Evolutionary conservation across 1,140 invertebrate genomes (phyloP).

Genomic region (Eciton burchellii): DNA sequence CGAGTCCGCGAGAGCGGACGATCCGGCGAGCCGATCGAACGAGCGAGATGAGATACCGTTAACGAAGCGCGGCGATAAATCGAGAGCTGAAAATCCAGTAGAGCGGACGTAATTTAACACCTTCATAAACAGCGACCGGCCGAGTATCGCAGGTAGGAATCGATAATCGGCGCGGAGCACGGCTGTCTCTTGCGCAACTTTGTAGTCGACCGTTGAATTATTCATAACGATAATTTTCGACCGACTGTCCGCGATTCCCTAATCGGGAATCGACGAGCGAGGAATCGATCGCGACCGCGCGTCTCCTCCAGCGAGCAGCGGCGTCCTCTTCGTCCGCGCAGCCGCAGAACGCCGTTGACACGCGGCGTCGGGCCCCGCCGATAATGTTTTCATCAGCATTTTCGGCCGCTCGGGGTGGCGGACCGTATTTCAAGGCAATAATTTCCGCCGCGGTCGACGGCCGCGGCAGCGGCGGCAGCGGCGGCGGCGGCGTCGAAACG

Average conservation of each 20-base stretch:
- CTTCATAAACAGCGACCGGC: slow-evolving; percentile 42
- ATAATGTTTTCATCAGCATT: slow-evolving; percentile 74
- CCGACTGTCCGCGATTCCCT: slow-evolving; percentile 16
- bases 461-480: slow-evolving; percentile 51
- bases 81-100: slow-evolving; percentile 8
- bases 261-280: neutral
- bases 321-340: neutral
- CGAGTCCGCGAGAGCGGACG: neutral
- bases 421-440: slow-evolving; percentile 72
- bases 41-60: neutral
- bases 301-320: neutral
- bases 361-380: slow-evolving; percentile 5
- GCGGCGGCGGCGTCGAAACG: slow-evolving; percentile 70
- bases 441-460: slow-evolving; percentile 64
- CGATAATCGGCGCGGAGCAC: slow-evolving; percentile 34
- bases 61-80: slow-evolving; percentile 34
- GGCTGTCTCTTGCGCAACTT: slow-evolving; percentile 46
- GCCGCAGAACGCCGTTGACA: slow-evolving; percentile 32
- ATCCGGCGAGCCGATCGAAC: neutral
- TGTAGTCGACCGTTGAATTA: slow-evolving; percentile 53
- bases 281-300: neutral
- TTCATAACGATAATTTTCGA: slow-evolving; percentile 62
- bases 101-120: slow-evolving; percentile 26
- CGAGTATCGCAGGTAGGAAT: slow-evolving; percentile 49
- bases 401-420: slow-evolving; percentile 38